Base-by-base conservation (phyloP, 2,113 vertebrate genomes). In the Crypturellus undulatus region DNA sequence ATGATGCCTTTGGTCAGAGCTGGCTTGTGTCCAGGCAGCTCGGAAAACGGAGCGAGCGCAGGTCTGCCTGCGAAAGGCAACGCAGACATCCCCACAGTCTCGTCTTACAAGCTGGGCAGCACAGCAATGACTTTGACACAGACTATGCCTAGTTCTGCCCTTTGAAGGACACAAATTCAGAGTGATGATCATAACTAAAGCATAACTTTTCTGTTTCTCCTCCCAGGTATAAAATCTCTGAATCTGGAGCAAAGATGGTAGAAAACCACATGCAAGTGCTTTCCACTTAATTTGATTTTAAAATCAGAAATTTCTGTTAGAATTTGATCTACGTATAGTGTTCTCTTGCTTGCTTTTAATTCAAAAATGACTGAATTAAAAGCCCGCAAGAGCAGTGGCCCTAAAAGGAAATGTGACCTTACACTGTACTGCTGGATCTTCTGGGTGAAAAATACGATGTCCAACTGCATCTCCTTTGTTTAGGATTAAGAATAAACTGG, bases 141-240 rank as follows among this genome's bases (percentile, higher is more conserved):
- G 36, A 10, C 47, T 0, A 22, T 34, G n/a, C 20, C 40, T 18
- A 11, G 34, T 30, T 30, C 56, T 24, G 0, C 14, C 8, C 18
- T 15, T 16, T 5, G 43, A 62, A 58, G 11, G 42, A 15, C 5
- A 67, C 71, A 47, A 43, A 43, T 42, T 56, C 25, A 43, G 10
- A 36, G 32, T 0, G 7, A 34, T 0, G 2, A 54, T 14, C 3
- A 0, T 8, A 26, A 70, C 3, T 77, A 28, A 7, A 36, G 25
- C 16, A 47, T 0, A 0, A 25, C 54, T 56, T 30, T 56, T 56
- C 16, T 3, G 14, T 52, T 65, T 25, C 21, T 79, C 8, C 18
- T 56, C 9, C 28, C 69, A 67, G 65, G 26, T 2, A 6, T 0
- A 3, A 49, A 54, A 25, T 3, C 4, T 17, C 45, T 3, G 2